Evolutionary conservation across 2,888 invertebrate genomes (phyloP).

Genomic region (Yponomeuta malinellus): DNA sequence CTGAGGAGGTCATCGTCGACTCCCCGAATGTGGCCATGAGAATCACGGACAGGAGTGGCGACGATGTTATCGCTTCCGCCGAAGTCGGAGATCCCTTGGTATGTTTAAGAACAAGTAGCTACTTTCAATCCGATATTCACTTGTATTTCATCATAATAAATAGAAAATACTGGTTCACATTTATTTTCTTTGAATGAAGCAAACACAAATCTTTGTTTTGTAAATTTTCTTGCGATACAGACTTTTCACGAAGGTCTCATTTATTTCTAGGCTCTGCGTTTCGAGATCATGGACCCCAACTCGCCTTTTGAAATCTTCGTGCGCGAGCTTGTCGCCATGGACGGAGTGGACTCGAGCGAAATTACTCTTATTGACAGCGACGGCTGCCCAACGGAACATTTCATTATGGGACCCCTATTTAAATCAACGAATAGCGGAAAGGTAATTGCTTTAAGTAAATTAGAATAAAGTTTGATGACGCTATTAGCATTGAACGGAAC

Average conservation of each 20-base stretch:
- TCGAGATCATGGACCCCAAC: slow-evolving; percentile 94
- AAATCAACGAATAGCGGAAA: slow-evolving; percentile 88
- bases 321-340: slow-evolving; percentile 94
- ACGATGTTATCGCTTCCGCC: slow-evolving; percentile 89
- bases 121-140: background rate
- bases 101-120: slow-evolving; percentile 23
- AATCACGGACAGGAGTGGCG: slow-evolving; percentile 89
- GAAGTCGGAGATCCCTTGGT: slow-evolving; percentile 94
- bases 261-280: slow-evolving; percentile 83
- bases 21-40: slow-evolving; percentile 97
- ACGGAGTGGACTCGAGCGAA: slow-evolving; percentile 94
- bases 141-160: background rate
- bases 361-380: slow-evolving; percentile 93
- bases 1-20: slow-evolving; percentile 94
- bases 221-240: too few species aligned
- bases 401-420: slow-evolving; percentile 94
- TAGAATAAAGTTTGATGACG: slow-evolving; percentile 12
- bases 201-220: too few species aligned
- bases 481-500: slow-evolving; percentile 12
- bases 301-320: slow-evolving; percentile 97
- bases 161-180: background rate
- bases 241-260: background rate
- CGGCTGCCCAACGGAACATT: slow-evolving; percentile 95
- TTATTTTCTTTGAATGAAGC: too few species aligned
- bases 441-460: slow-evolving; percentile 61